Evolutionary conservation across 2,888 invertebrate genomes (phyloP), one percentile per base, ranked within the genome.

Genomic region (Acrobasis consociella): DNA sequence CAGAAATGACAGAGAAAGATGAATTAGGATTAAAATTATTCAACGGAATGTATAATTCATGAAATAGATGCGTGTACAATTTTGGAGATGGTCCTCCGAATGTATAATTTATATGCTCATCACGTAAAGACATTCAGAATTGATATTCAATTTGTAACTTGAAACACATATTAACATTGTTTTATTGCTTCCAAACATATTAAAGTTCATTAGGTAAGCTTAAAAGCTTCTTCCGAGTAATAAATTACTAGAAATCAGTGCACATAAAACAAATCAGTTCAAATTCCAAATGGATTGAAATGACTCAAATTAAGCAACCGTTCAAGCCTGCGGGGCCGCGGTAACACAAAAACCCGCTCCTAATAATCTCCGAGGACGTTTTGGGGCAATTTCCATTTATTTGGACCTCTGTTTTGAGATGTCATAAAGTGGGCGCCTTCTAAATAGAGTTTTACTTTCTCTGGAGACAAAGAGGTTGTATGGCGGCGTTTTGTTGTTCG

Each of bases 401-500:
- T 49, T 16, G 15, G 15, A 22, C 37, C 55, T 53, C 49, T 62
- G 42, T 46, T 62, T 55, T 55, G 16, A 49, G 55, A 49, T 51
- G 42, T 49, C 53, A 53, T 53, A 62, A 62, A 62, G 49, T 37
- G 55, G 61, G 62, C 62, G 55, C 62, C 53, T 37, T 38, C 50
- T 51, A 22, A 17, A 46, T 11, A 11, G 37, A 53, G 31, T 49
- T 55, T 62, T 42, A 62, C 55, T 62, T 62, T 55, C 55, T 49
- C 62, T 22, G 8, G 15, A 37, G 37, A 49, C 55, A 62, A 55
- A 62, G 55, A 55, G 38, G 22, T 15, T 13, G 49, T 7, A 22
- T 16, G 46, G 55, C 46, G 53, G 16, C 11, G 53, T 49, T 52
- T 37, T 75, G 78, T 85, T 80, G 72, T 78, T 70, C 66, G 67